These are phyloP conservation scores for Hystrix cristata DNA, from an alignment of 2,113 vertebrate genomes.

Conservation along the genomic window DNA sequence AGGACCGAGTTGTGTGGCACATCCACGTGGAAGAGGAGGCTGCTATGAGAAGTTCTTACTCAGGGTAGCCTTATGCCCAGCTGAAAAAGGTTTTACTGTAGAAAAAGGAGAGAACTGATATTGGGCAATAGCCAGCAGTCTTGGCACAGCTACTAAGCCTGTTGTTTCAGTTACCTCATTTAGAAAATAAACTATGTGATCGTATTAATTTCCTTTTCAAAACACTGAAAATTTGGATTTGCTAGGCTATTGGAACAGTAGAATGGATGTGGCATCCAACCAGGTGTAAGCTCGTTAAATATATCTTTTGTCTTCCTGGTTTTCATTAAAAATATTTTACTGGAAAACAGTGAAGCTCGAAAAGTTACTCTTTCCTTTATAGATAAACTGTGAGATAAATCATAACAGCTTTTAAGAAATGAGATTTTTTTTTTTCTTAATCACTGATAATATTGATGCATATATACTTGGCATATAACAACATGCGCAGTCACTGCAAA, in stretches of 20 bases:
- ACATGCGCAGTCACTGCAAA: neutral
- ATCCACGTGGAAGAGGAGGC: neutral
- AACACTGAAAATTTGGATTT: conserved; percentile 58
- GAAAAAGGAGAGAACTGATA: neutral
- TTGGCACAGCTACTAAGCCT: conserved; percentile 2
- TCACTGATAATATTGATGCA: neutral
- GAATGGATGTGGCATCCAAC: neutral
- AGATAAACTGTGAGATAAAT: conserved; percentile 1
- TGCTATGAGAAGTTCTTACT: neutral
- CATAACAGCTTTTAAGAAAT: conserved; percentile 32
- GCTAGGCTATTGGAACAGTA: conserved; percentile 49
- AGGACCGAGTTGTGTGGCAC: neutral
- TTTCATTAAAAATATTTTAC: conserved; percentile 66
- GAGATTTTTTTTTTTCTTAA: neutral
- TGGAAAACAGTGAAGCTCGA: neutral
- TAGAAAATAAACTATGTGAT: conserved; percentile 66
- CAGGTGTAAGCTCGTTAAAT: conserved; percentile 18
- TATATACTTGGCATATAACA: neutral
- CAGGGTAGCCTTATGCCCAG: neutral
- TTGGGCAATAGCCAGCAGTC: neutral
- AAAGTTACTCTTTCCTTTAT: conserved; percentile 30
- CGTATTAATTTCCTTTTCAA: conserved; percentile 73
- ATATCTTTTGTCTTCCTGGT: conserved; percentile 37
- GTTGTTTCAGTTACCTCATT: conserved; percentile 59
- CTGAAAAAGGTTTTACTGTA: neutral